Evolutionary conservation across 2,113 vertebrate species (phyloP).

Genomic region (Corythoichthys intestinalis): DNA sequence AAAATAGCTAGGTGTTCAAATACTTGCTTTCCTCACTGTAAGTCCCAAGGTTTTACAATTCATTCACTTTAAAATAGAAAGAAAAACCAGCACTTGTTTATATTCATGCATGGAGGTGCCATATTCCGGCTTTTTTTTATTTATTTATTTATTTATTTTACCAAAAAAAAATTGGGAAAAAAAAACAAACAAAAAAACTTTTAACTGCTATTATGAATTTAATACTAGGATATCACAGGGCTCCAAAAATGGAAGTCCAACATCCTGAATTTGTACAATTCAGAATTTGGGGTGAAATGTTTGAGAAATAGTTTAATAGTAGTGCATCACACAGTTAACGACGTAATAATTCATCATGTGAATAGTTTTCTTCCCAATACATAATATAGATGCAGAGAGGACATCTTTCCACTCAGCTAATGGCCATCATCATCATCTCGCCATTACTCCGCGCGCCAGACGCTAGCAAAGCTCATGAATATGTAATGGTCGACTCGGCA

Average conservation of each 20-base stretch:
- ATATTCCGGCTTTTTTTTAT: no score
- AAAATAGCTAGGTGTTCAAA: no score
- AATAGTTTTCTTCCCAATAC: neutral
- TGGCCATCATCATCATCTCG: conserved; percentile 3
- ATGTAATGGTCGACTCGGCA: neutral
- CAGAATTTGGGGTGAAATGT: neutral
- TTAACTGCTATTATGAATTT: no score
- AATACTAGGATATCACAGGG: no score
- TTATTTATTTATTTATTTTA: no score
- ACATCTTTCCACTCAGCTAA: conserved; percentile 4
- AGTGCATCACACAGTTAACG: neutral
- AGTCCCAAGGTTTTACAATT: no score
- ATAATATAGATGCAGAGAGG: neutral
- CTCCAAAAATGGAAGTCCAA: neutral
- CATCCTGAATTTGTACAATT: neutral
- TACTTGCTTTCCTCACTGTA: no score
- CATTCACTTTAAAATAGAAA: no score
- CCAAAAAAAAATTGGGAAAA: no score
- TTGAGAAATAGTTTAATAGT: neutral
- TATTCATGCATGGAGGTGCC: no score
- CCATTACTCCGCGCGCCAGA: conserved; percentile 1
- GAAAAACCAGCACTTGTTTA: no score
- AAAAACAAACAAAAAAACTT: no score
- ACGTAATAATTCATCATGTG: neutral
- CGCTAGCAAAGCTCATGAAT: conserved; percentile 3